These are phyloP conservation scores for Chelonoidis abingdonii DNA, from an alignment of 2,113 vertebrate genomes.

Conservation along the genomic window DNA sequence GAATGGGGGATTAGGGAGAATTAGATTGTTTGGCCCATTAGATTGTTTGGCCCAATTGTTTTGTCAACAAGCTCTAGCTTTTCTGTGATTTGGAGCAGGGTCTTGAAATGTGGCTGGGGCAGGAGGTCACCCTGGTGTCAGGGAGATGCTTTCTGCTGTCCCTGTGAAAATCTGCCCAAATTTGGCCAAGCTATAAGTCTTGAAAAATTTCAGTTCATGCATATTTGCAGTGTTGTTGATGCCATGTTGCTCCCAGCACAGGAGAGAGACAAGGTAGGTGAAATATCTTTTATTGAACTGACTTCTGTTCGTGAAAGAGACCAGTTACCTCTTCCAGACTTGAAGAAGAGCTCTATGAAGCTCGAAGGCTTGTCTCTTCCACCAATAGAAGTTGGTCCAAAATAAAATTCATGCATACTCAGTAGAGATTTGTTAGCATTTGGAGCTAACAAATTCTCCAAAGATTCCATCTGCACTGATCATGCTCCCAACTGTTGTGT, in stretches of 20 bases:
- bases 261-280: neutral
- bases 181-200: neutral
- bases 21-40: neutral
- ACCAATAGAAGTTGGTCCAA: neutral
- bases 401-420: neutral
- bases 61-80: neutral
- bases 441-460: neutral
- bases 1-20: neutral
- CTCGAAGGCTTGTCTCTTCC: no score
- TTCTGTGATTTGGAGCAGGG: neutral
- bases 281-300: neutral
- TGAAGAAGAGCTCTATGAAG: no score
- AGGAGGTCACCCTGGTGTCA: neutral
- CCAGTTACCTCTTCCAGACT: no score
- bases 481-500: neutral
- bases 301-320: neutral
- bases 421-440: neutral
- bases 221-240: neutral
- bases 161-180: neutral
- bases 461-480: neutral
- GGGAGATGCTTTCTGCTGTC: neutral
- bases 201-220: neutral
- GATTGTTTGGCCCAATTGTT: neutral
- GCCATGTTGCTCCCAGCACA: neutral
- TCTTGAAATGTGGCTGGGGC: neutral